Conservation (phyloP, 2,797 vertebrate genomes). For the Eurystomus glaucurus region DNA sequence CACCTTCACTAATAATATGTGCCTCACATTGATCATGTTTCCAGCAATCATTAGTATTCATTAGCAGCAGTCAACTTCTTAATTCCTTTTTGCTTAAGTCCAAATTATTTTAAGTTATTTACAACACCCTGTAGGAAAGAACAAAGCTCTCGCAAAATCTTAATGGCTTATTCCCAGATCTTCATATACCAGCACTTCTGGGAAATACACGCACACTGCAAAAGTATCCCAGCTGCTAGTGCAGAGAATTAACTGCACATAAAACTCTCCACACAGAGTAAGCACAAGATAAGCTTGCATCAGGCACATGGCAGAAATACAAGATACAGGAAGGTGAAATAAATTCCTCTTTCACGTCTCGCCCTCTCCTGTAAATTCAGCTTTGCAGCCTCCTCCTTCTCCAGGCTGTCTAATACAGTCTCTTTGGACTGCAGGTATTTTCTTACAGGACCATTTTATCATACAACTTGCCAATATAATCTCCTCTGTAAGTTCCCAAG, state of each 20-base stretch:
- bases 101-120: constrained; percentile 77
- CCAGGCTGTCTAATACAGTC: not conserved
- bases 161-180: constrained; percentile 66
- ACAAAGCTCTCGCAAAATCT: constrained; percentile 54
- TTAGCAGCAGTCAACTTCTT: constrained; percentile 64
- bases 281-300: constrained; percentile 9
- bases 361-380: not conserved
- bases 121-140: constrained; percentile 68
- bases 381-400: not conserved
- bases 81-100: constrained; percentile 66
- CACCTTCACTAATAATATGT: constrained; percentile 64
- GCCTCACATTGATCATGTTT: constrained; percentile 65
- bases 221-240: constrained; percentile 9
- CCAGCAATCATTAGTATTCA: constrained; percentile 66
- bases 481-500: not conserved
- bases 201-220: constrained; percentile 43
- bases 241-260: constrained; percentile 37
- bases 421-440: not conserved
- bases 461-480: not conserved
- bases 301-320: not conserved
- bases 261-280: not conserved
- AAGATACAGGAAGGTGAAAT: not conserved
- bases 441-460: not conserved
- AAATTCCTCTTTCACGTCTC: not conserved
- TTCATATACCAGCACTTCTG: constrained; percentile 45